Base-by-base conservation (phyloP, 2,113 vertebrate species). In the Choloepus hoffmanni region DNA sequence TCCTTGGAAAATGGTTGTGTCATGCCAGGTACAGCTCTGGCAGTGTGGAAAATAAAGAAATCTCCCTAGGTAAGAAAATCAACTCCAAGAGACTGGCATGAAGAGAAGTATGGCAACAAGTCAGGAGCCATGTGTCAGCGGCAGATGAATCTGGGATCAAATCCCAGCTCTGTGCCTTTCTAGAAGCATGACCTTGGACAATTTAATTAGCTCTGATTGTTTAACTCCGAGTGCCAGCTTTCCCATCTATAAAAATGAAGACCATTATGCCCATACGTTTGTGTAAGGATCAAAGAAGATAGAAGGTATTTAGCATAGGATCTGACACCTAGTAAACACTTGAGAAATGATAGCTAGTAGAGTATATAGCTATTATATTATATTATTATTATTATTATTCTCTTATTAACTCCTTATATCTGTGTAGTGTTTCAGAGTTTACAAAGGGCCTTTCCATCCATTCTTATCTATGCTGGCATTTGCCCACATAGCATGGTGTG, bases 1-100 rank as follows among this genome's bases (percentile, higher is more conserved):
- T 68, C 68, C 81, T 88, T 94, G 24, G 67, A 85, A 81, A 90
- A 68, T 23, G n/a, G 18, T 77, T 55, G 15, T 30, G 16, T 55
- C 14, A 14, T 21, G 50, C n/a, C 36, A 70, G 33, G 14, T n/a
- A 18, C 62, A 14, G 7, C 8, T 1, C 45, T 63, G 76, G 53
- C 18, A 78, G 70, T 19, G 1, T 48, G 43, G 30, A 70, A 90
- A 87, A 74, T 13, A 70, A 63, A 95, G 43, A 33, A 40, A 30
- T 8, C 7, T 36, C 60, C 45, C 43, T 26, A 3, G 1, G 26
- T 62, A 26, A 77, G 60, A 72, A 43, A 63, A 48, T 28, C 30
- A 36, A 24, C 55, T 30, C 0, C 0, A 7, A 7, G n/a, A 43
- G 30, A 12, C 6, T 0, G 48, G 50, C 26, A 26, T 28, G 6